Evolutionary conservation across 2,113 vertebrate species (phyloP), one percentile per base, ranked within the genome.

Genomic region (Oxygymnocypris stewartii): DNA sequence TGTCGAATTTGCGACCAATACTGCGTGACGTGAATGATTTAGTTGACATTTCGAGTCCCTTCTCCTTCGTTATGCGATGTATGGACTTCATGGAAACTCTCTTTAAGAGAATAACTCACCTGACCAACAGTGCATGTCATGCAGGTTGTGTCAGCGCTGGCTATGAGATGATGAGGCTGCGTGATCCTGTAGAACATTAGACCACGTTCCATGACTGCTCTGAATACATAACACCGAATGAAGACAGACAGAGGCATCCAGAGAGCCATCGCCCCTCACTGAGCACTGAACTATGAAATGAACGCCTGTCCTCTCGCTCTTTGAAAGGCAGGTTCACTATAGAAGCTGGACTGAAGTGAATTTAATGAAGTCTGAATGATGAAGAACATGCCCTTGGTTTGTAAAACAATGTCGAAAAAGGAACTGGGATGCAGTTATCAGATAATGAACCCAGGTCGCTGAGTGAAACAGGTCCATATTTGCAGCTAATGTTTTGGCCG

Each of bases 401-500:
- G 84, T 85, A 59, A 82, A 71, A 77, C 76, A 89, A 69, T 42
- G 80, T 71, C 20, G 44, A 54, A 84, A 47, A 79, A 82, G 67
- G 75, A 84, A 85, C 85, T 75, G 57, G 67, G 83, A 86, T 86
- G 83, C 75, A 79, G 80, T 71, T 84, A 87, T 80, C 76, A 81
- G 81, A 76, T 89, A 88, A 88, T 85, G 73, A 80, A 71, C 57
- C 84, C 82, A 81, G 75, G 86, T 75, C 59, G 67, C 57, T 74
- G 73, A 63, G 77, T 87, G 71, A 89, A 54, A 28, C 88, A 78
- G 85, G 79, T 84, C 65, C 59, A 77, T 61, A 76, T 89, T 87
- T 51, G 74, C 61, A 28, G 79, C 79, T 89, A 87, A 89, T 89
- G 80, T 84, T 85, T 84, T 89, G 88, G 86, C 84, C 44, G 16